Conservation (phyloP, 1,140 invertebrate species). For the Amphibalanus amphitrite region DNA sequence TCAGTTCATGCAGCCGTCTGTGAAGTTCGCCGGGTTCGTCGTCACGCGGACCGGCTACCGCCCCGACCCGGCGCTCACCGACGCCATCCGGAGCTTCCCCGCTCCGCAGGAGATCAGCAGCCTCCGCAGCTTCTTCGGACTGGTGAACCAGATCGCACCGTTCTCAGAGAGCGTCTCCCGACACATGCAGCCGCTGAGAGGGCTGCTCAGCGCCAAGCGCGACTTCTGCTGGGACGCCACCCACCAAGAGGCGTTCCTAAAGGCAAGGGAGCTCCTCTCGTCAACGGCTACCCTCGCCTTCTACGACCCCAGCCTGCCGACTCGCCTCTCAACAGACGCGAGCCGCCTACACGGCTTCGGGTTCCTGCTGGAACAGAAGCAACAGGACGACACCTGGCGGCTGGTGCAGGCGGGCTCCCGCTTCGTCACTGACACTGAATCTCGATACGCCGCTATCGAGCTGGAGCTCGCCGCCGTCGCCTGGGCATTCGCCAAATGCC, state of each 20-base stretch:
- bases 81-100: background rate
- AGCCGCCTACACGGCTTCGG: background rate
- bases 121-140: slow-evolving; percentile 10
- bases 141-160: slow-evolving; percentile 9
- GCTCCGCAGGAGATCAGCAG: slow-evolving; percentile 5
- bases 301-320: background rate
- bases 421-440: slow-evolving; percentile 15
- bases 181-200: background rate
- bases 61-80: background rate
- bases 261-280: background rate
- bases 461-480: slow-evolving; percentile 18
- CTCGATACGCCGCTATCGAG: slow-evolving; percentile 15
- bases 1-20: background rate
- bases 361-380: slow-evolving; percentile 5
- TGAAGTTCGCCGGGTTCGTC: background rate
- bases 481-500: slow-evolving; percentile 17
- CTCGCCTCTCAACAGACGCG: background rate
- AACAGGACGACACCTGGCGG: background rate
- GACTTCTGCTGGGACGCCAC: slow-evolving; percentile 3
- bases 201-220: slow-evolving; percentile 2
- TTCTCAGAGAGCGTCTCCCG: slow-evolving; percentile 3
- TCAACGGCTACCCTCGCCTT: background rate
- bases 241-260: background rate
- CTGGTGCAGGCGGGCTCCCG: slow-evolving; percentile 16
- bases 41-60: background rate